phyloP scores from a whole-genome alignment of 35 echinoderm and acorn worm species.

The Stichopus chloronotus region DNA sequence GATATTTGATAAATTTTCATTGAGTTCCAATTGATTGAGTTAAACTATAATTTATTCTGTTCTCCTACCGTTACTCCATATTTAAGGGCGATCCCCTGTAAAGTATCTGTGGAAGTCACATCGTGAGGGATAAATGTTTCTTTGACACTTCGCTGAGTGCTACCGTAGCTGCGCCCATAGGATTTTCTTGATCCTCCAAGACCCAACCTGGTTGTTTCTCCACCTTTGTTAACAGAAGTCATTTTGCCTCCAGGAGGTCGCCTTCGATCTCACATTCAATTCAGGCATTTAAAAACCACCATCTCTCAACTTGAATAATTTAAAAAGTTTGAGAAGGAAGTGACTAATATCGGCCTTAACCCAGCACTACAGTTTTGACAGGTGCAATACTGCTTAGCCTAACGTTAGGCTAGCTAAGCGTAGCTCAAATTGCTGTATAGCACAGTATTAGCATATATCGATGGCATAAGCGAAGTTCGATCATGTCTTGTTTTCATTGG shows the following conservation, averaged over 20 bases:
- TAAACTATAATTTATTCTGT: background rate
- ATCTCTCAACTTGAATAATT: background rate
- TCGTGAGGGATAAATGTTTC: constrained; percentile 88
- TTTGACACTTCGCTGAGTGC: constrained; percentile 74
- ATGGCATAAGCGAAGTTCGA: too few species aligned
- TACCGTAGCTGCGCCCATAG: constrained; percentile 89
- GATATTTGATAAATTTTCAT: too few species aligned
- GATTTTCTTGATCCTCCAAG: constrained; percentile 65
- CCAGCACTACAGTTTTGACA: background rate
- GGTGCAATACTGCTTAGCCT: background rate
- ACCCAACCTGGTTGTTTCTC: constrained; percentile 77
- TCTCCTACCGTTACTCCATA: constrained; percentile 88
- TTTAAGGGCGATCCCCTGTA: constrained; percentile 91
- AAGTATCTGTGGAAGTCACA: constrained; percentile 77
- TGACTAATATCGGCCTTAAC: background rate
- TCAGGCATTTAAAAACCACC: background rate
- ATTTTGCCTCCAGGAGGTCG: background rate
- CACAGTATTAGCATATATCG: too few species aligned
- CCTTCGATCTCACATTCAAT: background rate
- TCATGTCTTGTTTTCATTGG: too few species aligned
- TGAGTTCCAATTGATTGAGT: too few species aligned
- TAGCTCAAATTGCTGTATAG: too few species aligned
- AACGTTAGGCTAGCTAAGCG: background rate
- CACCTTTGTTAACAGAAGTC: constrained; percentile 37
- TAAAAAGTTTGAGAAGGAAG: constrained; percentile 10